Percentiles rank a stretch among this genome's conserved stretches.
phyloP scores from a whole-genome alignment of 92 coral and sea anemone genomes.

The Desmophyllum pertusum region DNA sequence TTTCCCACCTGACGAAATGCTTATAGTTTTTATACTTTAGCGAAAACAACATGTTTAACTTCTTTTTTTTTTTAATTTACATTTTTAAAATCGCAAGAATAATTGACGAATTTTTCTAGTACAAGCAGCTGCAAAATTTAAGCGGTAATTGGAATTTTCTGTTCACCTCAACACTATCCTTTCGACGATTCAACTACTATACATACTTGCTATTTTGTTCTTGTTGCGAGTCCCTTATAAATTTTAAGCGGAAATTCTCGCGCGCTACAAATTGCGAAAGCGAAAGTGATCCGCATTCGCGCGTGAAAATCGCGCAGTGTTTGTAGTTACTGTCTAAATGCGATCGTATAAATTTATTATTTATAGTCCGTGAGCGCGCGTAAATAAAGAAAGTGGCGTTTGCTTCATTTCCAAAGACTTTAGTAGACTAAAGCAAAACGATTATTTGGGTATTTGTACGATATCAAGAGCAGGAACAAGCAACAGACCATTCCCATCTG shows the following conservation, averaged over 20 bases:
- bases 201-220: not conserved
- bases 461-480: not conserved
- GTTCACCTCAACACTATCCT: not conserved
- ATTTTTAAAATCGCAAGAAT: not conserved
- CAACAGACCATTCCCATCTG: not conserved
- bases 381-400: not conserved
- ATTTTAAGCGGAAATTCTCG: not conserved
- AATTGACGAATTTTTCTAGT: not conserved
- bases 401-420: constrained; percentile 16
- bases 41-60: not conserved
- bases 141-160: not conserved
- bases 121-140: constrained; percentile 1
- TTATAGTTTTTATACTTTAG: not conserved
- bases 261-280: not conserved
- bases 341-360: not conserved
- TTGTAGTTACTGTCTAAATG: not conserved
- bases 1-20: not conserved
- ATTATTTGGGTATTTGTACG: not conserved
- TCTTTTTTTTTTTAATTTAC: no score
- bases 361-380: not conserved
- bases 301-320: not conserved
- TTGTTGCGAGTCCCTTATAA: not conserved
- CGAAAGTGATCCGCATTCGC: not conserved
- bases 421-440: not conserved
- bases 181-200: not conserved